phyloP scores from a whole-genome alignment of 23 tunicate genomes.

The Botrylloides violaceus region DNA sequence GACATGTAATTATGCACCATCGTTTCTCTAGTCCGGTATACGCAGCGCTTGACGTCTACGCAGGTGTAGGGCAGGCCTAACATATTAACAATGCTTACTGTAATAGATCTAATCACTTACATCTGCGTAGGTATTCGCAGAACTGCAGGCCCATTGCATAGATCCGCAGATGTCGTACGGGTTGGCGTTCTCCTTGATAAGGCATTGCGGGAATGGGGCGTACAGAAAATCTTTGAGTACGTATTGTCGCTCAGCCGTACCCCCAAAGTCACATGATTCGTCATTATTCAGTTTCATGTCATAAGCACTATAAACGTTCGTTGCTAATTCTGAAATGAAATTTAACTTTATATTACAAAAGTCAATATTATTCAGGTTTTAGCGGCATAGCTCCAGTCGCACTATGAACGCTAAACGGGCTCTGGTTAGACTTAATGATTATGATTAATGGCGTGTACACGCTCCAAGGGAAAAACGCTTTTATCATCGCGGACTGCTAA shows the following conservation, averaged over 20 bases:
- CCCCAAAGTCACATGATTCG: constrained; percentile 76
- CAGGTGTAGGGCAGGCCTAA: too few species aligned
- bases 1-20: too few species aligned
- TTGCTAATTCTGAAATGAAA: constrained; percentile 45
- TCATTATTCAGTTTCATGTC: constrained; percentile 50
- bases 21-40: too few species aligned
- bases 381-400: too few species aligned
- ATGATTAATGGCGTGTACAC: too few species aligned
- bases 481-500: too few species aligned
- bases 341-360: too few species aligned
- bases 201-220: constrained; percentile 37
- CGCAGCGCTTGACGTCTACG: too few species aligned
- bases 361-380: neutral
- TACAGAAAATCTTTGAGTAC: constrained; percentile 49
- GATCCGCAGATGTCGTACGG: constrained; percentile 62
- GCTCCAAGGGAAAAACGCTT: too few species aligned
- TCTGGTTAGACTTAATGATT: neutral
- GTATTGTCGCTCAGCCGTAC: constrained; percentile 59
- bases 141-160: constrained; percentile 79
- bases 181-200: constrained; percentile 37
- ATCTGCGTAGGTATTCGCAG: constrained; percentile 64
- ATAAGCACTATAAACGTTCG: constrained; percentile 58
- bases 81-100: too few species aligned
- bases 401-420: neutral
- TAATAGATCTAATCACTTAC: constrained; percentile 63